phyloP scores from a whole-genome alignment of 2,888 invertebrate species.

The Catocala fraxini region DNA sequence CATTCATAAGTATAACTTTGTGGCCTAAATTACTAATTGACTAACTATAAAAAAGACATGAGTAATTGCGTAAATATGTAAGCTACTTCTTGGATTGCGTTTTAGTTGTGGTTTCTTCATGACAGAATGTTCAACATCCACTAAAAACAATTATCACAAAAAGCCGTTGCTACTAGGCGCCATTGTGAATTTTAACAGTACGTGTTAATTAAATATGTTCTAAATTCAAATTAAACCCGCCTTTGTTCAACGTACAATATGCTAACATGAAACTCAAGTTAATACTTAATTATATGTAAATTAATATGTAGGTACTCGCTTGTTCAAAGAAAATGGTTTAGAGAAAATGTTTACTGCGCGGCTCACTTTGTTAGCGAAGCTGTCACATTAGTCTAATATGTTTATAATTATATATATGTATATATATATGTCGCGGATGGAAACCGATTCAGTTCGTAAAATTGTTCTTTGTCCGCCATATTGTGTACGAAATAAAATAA shows the following conservation, averaged over 20 bases:
- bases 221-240: conserved; percentile 31
- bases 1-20: too few relatives aligned
- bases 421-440: too few relatives aligned
- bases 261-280: conserved; percentile 19
- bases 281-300: conserved; percentile 33
- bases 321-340: conserved; percentile 13
- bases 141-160: conserved; percentile 12
- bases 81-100: too few relatives aligned
- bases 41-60: too few relatives aligned
- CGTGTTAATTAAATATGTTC: conserved; percentile 25
- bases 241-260: conserved; percentile 29
- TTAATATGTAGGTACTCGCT: conserved; percentile 16
- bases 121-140: too few relatives aligned
- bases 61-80: too few relatives aligned
- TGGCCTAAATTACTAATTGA: neutral
- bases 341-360: neutral
- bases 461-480: too few relatives aligned
- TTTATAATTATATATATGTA: too few relatives aligned
- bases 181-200: conserved; percentile 27
- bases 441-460: too few relatives aligned
- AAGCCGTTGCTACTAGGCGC: conserved; percentile 16
- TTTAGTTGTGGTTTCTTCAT: too few relatives aligned
- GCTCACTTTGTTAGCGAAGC: neutral
- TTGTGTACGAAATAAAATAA: too few relatives aligned
- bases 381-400: conserved; percentile 1